Percentiles rank a stretch among this genome's conserved stretches.
Conservation (phyloP, 2,797 vertebrate genomes). For the Antrozous pallidus region DNA sequence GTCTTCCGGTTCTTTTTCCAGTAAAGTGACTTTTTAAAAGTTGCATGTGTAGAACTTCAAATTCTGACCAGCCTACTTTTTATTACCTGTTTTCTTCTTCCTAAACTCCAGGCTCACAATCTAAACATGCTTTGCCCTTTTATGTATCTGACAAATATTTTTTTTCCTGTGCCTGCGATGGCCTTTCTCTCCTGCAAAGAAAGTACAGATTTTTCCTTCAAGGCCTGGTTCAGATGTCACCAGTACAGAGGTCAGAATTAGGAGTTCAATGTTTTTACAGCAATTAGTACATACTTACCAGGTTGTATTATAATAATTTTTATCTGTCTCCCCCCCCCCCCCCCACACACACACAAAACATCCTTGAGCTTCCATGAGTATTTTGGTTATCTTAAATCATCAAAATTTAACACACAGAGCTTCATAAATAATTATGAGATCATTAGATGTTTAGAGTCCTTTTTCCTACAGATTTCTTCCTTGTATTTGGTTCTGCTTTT, state of each 20-base stretch:
- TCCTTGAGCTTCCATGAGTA: not conserved
- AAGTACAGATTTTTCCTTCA: not conserved
- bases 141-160: not conserved
- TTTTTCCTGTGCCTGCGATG: not conserved
- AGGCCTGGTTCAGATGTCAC: not conserved
- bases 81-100: not conserved
- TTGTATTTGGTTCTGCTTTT: constrained; percentile 8
- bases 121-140: not conserved
- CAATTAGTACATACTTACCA: not conserved
- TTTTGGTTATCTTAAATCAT: constrained; percentile 27
- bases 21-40: not conserved
- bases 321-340: not conserved
- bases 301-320: not conserved
- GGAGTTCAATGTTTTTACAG: constrained; percentile 8
- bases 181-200: not conserved
- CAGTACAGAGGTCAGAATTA: not conserved
- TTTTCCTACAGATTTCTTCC: not conserved
- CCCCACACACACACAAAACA: not conserved
- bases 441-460: constrained; percentile 12
- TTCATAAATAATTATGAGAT: not conserved
- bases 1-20: not conserved
- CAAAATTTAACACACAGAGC: not conserved
- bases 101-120: not conserved
- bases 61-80: not conserved
- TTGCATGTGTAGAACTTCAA: constrained; percentile 20